A percentile compares a stretch with the other conserved stretches of the same genome.
phyloP scores from a whole-genome alignment of 1,140 invertebrate genomes.

The Drosophila leontia region DNA sequence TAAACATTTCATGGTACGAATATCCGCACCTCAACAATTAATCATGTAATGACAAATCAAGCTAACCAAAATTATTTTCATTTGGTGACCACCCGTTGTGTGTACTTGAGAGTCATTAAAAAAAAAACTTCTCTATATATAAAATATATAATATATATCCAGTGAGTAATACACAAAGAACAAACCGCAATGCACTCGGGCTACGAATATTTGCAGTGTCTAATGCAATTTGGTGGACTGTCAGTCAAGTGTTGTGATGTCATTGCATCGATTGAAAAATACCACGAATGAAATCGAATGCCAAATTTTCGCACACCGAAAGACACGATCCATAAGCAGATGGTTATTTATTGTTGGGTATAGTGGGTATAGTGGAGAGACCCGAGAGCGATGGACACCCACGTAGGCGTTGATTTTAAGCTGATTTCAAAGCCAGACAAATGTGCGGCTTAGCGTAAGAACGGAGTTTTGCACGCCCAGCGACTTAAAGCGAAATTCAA shows the following conservation, averaged over 20 bases:
- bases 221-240: conserved; percentile 35
- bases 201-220: conserved; percentile 32
- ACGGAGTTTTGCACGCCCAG: conserved; percentile 63
- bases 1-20: background rate
- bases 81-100: conserved; percentile 29
- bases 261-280: conserved; percentile 37
- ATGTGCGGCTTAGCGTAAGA: conserved; percentile 74
- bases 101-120: conserved; percentile 24
- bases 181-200: conserved; percentile 19
- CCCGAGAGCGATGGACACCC: conserved; percentile 54
- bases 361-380: conserved; percentile 33
- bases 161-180: conserved; percentile 37
- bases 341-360: conserved; percentile 58
- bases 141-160: background rate
- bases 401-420: conserved; percentile 83
- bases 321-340: conserved; percentile 62
- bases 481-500: conserved; percentile 71
- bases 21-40: conserved; percentile 22
- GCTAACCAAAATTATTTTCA: conserved; percentile 32
- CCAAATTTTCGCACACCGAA: conserved; percentile 51
- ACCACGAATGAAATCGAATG: conserved; percentile 63
- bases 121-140: conserved; percentile 22
- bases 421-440: conserved; percentile 83
- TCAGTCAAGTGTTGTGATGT: conserved; percentile 58
- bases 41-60: conserved; percentile 49